These are phyloP conservation scores for Peromyscus californicus DNA, from an alignment of 2,113 vertebrate genomes.

Conservation along the genomic window DNA sequence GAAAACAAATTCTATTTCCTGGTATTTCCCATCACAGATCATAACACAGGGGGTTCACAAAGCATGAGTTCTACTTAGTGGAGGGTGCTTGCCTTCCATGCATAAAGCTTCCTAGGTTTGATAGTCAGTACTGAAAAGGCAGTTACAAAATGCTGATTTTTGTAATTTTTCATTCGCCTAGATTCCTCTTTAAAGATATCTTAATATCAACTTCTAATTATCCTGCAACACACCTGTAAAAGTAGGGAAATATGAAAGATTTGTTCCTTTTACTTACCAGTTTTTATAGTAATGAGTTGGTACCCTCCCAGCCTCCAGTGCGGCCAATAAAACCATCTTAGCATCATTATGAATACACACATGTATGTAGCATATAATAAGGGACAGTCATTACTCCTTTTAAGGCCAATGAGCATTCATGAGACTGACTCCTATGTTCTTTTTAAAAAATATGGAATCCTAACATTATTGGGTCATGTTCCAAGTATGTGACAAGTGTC, in stretches of 20 bases:
- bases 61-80: background rate
- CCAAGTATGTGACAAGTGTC: background rate
- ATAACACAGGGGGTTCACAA: background rate
- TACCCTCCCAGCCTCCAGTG: background rate
- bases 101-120: background rate
- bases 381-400: background rate
- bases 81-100: background rate
- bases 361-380: background rate
- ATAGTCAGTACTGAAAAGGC: background rate
- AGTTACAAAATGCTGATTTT: constrained; percentile 12
- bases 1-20: background rate
- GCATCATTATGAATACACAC: background rate
- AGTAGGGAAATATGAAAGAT: background rate
- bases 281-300: constrained; percentile 16
- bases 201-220: background rate
- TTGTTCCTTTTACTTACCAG: background rate
- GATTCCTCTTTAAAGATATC: constrained; percentile 30
- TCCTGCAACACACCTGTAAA: background rate
- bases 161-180: constrained; percentile 31
- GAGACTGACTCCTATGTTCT: background rate
- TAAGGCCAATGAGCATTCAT: background rate
- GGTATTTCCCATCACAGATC: background rate
- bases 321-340: background rate
- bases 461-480: background rate
- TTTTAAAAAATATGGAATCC: background rate